phyloP scores from a whole-genome alignment of 2,888 invertebrate species.

The Mycogona germanica region DNA sequence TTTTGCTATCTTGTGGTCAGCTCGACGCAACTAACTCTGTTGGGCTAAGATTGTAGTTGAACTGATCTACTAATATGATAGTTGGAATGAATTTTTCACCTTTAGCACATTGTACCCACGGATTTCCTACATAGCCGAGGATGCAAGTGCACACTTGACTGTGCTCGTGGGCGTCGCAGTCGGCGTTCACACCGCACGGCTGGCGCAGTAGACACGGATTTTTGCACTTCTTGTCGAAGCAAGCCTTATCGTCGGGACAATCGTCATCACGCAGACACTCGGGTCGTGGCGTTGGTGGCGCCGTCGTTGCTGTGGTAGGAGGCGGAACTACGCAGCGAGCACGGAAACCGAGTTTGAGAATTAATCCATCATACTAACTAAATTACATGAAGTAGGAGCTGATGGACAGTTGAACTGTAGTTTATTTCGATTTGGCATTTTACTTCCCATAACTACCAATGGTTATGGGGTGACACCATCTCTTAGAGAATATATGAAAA shows the following conservation, averaged over 20 bases:
- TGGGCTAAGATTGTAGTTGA: no score
- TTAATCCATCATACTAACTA: no score
- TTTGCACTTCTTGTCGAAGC: slow-evolving; percentile 40
- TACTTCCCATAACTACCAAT: no score
- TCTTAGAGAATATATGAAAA: no score
- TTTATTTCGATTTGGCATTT: no score
- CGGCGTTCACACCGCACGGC: slow-evolving; percentile 26
- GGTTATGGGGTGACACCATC: no score
- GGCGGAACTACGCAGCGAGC: not conserved
- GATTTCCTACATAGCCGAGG: slow-evolving; percentile 46
- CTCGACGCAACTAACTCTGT: no score
- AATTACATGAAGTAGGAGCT: no score
- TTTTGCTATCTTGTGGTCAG: no score
- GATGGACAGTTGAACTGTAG: no score
- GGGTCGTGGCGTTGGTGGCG: not conserved
- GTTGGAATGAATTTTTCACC: slow-evolving; percentile 17
- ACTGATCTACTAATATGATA: not conserved
- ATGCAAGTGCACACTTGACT: slow-evolving; percentile 52
- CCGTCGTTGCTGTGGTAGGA: slow-evolving; percentile 39
- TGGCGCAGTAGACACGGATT: slow-evolving; percentile 18
- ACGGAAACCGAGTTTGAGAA: no score
- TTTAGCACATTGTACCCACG: slow-evolving; percentile 28
- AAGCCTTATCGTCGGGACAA: slow-evolving; percentile 52
- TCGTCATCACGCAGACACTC: slow-evolving; percentile 38
- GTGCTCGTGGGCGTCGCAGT: slow-evolving; percentile 25